Percentiles rank a stretch among this genome's conserved stretches.
Evolutionary conservation across 2,888 invertebrate genomes (phyloP).

Genomic region (Chloroclystis v-ata): DNA sequence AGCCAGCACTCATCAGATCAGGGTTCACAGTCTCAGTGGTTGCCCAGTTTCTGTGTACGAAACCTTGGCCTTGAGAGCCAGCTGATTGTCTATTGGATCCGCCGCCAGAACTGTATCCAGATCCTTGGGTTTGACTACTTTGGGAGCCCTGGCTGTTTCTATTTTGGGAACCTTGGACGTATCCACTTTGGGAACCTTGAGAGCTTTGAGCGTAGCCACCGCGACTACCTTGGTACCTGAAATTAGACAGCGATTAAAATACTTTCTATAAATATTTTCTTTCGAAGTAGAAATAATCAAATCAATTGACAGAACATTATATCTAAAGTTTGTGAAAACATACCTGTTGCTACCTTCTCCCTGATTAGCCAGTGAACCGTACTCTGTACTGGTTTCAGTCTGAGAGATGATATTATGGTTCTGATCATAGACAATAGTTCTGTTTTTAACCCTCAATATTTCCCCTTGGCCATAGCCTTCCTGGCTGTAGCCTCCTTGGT

Average conservation of each 20-base stretch:
- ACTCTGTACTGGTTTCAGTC: conserved; percentile 74
- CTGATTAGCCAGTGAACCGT: conserved; percentile 61
- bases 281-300: no score
- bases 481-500: conserved; percentile 33
- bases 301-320: no score
- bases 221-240: conserved; percentile 35
- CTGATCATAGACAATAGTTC: conserved; percentile 56
- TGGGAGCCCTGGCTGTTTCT: conserved; percentile 8
- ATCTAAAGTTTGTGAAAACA: no score
- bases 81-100: conserved; percentile 21
- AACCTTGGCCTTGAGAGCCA: conserved; percentile 43
- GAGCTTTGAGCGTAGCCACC: conserved; percentile 18
- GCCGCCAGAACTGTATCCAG: conserved; percentile 7
- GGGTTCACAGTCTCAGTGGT: conserved; percentile 72
- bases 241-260: no score
- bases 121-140: conserved; percentile 1
- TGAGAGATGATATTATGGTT: conserved; percentile 68
- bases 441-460: conserved; percentile 52
- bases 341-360: conserved; percentile 67
- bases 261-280: no score
- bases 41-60: conserved; percentile 63
- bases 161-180: conserved; percentile 20
- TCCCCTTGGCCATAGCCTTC: conserved; percentile 39
- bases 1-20: conserved; percentile 64
- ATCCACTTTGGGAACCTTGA: conserved; percentile 12